Percentiles rank a stretch among this genome's conserved stretches.
phyloP scores from a whole-genome alignment of 2,888 invertebrate species.

The Tetragonula carbonaria region DNA sequence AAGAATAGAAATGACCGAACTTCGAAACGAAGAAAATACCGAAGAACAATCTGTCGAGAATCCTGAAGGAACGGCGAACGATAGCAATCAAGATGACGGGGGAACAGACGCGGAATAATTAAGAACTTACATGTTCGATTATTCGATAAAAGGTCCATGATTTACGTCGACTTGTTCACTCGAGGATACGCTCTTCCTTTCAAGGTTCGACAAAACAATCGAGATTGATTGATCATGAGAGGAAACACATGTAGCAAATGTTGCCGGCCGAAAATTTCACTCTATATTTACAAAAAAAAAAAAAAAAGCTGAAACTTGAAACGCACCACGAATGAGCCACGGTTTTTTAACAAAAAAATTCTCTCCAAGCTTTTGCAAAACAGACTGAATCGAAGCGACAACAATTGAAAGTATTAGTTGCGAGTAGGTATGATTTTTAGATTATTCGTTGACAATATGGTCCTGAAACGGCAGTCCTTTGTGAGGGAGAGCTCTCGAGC shows the following conservation, averaged over 20 bases:
- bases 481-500: slow-evolving; percentile 59
- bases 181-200: slow-evolving; percentile 46
- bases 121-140: slow-evolving; percentile 46
- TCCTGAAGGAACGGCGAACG: slow-evolving; percentile 27
- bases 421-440: slow-evolving; percentile 12
- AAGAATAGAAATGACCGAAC: slow-evolving; percentile 61
- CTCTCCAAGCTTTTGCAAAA: slow-evolving; percentile 28
- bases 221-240: slow-evolving; percentile 23
- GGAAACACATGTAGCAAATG: neutral
- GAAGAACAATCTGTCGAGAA: slow-evolving; percentile 41
- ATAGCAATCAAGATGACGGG: slow-evolving; percentile 46
- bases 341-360: slow-evolving; percentile 1
- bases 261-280: slow-evolving; percentile 9
- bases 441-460: slow-evolving; percentile 30
- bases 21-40: slow-evolving; percentile 22
- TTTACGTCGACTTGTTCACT: slow-evolving; percentile 55
- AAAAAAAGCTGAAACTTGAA: neutral
- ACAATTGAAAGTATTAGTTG: slow-evolving; percentile 31
- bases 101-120: slow-evolving; percentile 67
- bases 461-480: neutral
- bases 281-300: neutral
- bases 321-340: neutral
- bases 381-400: slow-evolving; percentile 3
- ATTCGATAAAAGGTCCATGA: slow-evolving; percentile 63
- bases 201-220: neutral